Evolutionary conservation across 2,113 vertebrate species (phyloP).

Genomic region (Laterallus jamaicensis): DNA sequence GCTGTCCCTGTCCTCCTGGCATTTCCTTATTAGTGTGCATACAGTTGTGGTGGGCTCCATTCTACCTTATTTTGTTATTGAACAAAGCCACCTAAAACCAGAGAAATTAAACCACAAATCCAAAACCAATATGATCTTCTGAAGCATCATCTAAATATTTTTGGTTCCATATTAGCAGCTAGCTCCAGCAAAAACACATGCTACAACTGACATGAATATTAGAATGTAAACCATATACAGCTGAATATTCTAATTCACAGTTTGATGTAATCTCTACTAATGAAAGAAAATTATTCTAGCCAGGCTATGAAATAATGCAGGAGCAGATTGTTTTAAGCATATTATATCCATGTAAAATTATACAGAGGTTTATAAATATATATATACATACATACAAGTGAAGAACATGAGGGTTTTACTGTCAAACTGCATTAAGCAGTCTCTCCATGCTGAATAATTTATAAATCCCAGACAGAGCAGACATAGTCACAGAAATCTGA

Average conservation of each 20-base stretch:
- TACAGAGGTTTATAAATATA: neutral
- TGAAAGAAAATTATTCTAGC: neutral
- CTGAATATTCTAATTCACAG: neutral
- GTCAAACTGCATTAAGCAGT: neutral
- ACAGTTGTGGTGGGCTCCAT: neutral
- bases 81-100: neutral
- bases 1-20: neutral
- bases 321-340: neutral
- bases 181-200: neutral
- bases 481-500: neutral
- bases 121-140: neutral
- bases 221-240: neutral
- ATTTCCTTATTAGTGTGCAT: neutral
- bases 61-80: neutral
- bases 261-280: neutral
- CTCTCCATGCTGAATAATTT: conserved; percentile 6
- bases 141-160: neutral
- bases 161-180: neutral
- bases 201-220: neutral
- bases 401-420: neutral
- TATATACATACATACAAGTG: neutral
- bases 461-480: neutral
- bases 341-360: neutral
- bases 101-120: neutral
- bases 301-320: neutral